These are phyloP conservation scores for Gephyroberyx darwinii DNA, from an alignment of 2,797 vertebrate genomes.

Conservation along the genomic window DNA sequence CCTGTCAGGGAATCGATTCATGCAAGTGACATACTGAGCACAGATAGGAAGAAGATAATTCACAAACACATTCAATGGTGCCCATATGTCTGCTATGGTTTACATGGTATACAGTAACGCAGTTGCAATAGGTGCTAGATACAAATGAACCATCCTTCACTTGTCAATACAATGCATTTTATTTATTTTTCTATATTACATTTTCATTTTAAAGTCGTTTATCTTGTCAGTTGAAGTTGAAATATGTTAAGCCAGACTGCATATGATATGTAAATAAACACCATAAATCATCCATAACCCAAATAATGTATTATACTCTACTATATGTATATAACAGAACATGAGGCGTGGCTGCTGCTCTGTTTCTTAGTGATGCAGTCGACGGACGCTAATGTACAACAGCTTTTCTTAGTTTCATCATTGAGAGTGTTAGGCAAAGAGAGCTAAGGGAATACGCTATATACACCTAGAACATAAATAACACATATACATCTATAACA, in stretches of 20 bases:
- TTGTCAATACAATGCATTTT: constrained; percentile 54
- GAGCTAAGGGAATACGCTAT: constrained; percentile 30
- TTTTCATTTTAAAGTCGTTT: constrained; percentile 63
- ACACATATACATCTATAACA: constrained; percentile 16
- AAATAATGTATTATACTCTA: constrained; percentile 72
- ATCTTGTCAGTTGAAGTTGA: constrained; percentile 47
- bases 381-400: constrained; percentile 57
- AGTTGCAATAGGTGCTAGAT: constrained; percentile 59
- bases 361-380: constrained; percentile 54
- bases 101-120: constrained; percentile 32
- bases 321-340: constrained; percentile 55
- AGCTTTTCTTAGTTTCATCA: constrained; percentile 45
- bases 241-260: constrained; percentile 45
- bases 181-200: constrained; percentile 73
- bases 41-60: constrained; percentile 9
- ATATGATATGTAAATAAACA: constrained; percentile 71
- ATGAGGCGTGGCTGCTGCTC: constrained; percentile 42
- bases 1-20: constrained; percentile 21
- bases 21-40: constrained; percentile 1
- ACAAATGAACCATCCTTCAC: constrained; percentile 50
- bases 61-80: constrained; percentile 22
- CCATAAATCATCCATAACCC: constrained; percentile 63
- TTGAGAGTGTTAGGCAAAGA: constrained; percentile 31
- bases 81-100: constrained; percentile 33
- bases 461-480: constrained; percentile 39